A percentile compares a stretch with the other conserved stretches of the same genome.
Conservation (phyloP, 2,113 vertebrate species). For the Sinocyclocheilus maitianheensis region DNA sequence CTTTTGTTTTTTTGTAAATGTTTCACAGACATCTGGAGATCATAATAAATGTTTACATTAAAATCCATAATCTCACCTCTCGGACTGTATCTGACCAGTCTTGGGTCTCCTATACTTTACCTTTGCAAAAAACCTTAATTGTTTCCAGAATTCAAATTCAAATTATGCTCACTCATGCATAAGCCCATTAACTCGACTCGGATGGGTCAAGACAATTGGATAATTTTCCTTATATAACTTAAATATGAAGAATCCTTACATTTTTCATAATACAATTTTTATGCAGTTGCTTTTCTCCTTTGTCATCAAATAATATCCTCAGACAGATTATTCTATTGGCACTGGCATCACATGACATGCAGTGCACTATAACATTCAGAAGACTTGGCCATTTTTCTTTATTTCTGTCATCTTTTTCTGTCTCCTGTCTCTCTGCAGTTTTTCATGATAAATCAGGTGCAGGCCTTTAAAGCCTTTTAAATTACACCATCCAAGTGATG, state of each 20-base stretch:
- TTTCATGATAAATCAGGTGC: not conserved
- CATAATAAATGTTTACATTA: not conserved
- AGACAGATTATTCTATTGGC: not conserved
- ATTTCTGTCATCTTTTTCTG: not conserved
- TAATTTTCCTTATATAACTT: not conserved
- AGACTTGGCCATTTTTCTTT: conserved; percentile 15
- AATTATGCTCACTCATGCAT: not conserved
- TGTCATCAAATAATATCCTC: not conserved
- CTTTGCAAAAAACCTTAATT: not conserved
- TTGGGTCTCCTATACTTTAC: not conserved
- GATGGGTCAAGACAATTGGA: not conserved
- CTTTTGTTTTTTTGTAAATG: not conserved
- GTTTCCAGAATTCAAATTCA: not conserved
- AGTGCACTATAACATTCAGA: not conserved
- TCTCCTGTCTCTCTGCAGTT: not conserved
- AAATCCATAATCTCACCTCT: not conserved
- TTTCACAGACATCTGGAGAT: not conserved
- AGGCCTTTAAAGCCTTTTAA: conserved; percentile 13
- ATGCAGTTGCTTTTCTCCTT: not conserved
- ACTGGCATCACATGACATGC: not conserved
- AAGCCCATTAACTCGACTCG: not conserved
- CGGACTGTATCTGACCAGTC: not conserved
- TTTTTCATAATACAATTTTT: not conserved
- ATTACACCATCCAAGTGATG: not conserved
- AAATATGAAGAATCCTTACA: not conserved